Percentiles rank a stretch among this genome's conserved stretches.
Evolutionary conservation across 1,140 invertebrate species (phyloP).

Genomic region (Scaptodrosophila lebanonensis): DNA sequence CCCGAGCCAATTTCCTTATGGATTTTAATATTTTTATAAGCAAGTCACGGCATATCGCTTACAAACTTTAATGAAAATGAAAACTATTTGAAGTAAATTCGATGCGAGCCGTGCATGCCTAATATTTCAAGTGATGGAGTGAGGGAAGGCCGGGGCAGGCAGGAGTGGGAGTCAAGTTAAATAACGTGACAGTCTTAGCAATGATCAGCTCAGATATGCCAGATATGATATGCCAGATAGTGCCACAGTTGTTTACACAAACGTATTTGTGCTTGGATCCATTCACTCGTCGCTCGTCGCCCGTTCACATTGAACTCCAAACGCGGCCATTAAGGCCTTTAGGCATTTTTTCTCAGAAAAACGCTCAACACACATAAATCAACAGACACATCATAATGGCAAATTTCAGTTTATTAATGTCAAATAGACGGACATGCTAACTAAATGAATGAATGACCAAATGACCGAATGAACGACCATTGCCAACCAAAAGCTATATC

Average conservation of each 20-base stretch:
- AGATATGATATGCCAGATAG: slow-evolving; percentile 7
- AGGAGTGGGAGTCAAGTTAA: too few species aligned
- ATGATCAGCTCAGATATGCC: too few species aligned
- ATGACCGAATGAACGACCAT: slow-evolving; percentile 20
- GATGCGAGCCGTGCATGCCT: slow-evolving; percentile 27
- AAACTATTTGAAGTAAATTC: slow-evolving; percentile 4
- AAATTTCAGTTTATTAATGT: slow-evolving; percentile 28
- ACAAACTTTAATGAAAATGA: slow-evolving; percentile 56
- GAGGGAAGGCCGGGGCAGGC: background rate
- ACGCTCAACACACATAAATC: background rate
- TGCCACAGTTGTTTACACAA: too few species aligned
- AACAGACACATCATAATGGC: background rate
- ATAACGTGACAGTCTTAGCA: too few species aligned
- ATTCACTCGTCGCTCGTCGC: too few species aligned
- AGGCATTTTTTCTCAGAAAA: slow-evolving; percentile 6
- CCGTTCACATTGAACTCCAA: too few species aligned
- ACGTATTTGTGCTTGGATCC: too few species aligned
- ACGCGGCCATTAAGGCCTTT: background rate
- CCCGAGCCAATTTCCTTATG: slow-evolving; percentile 56
- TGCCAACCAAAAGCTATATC: slow-evolving; percentile 10
- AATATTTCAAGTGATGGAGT: background rate
- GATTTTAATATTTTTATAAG: slow-evolving; percentile 73
- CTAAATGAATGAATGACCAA: background rate
- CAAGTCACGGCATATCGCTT: slow-evolving; percentile 65
- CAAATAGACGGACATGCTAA: slow-evolving; percentile 13